phyloP scores from a whole-genome alignment of 2,888 invertebrate genomes.

The Brachynemurus nebulosus region DNA sequence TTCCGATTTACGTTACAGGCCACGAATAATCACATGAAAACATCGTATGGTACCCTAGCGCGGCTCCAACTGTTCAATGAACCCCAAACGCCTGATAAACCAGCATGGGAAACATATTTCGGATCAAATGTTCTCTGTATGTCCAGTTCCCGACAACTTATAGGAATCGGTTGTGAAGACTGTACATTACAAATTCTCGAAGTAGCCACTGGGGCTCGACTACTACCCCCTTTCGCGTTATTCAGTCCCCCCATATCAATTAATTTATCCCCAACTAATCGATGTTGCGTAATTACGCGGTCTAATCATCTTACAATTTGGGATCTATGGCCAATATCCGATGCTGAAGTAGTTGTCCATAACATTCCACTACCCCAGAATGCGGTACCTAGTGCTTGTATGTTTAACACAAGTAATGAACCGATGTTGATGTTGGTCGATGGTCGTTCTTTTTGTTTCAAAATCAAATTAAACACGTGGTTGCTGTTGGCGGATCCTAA shows the following conservation, averaged over 20 bases:
- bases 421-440: conserved; percentile 75
- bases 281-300: conserved; percentile 40
- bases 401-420: conserved; percentile 46
- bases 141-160: conserved; percentile 42
- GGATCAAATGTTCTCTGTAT: conserved; percentile 46
- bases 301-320: conserved; percentile 41
- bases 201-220: conserved; percentile 33
- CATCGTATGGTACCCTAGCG: conserved; percentile 44
- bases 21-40: conserved; percentile 38
- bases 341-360: conserved; percentile 1
- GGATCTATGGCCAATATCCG: conserved; percentile 34
- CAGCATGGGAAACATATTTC: conserved; percentile 50
- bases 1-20: conserved; percentile 27
- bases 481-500: conserved; percentile 37
- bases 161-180: conserved; percentile 53
- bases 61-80: conserved; percentile 39
- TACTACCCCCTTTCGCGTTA: conserved; percentile 40
- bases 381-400: conserved; percentile 33
- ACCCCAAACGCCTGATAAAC: conserved; percentile 34
- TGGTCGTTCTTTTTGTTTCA: conserved; percentile 74
- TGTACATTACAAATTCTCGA: conserved; percentile 48
- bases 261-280: conserved; percentile 32
- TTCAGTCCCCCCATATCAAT: conserved; percentile 45
- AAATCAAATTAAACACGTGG: conserved; percentile 62
- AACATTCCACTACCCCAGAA: conserved; percentile 3